Evolutionary conservation across 64 coral and sea anemone genomes (phyloP), one percentile per base, ranked within the genome.

Genomic region (Dendrophyllia cribrosa): DNA sequence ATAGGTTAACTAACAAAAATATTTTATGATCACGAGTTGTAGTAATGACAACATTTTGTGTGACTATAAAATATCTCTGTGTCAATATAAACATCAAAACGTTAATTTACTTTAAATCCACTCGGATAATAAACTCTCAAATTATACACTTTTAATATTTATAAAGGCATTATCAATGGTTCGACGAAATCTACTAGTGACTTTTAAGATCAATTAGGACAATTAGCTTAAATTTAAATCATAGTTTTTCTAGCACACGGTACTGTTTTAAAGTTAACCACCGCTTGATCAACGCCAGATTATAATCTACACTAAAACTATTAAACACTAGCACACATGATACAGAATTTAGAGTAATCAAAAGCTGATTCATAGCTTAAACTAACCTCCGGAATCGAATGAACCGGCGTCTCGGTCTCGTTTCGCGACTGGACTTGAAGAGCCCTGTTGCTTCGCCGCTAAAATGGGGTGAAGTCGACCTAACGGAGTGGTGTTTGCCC

Each of bases 391-490:
- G 61, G 65, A 20, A 63, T 34, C 66, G 82, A 88, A 49, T 78
- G 63, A 16, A 72, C 79, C 46, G 95, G 83, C 77, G 2, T 87
- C 75, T 90, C 86, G 56, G 2, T 87, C 75, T 90, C 86, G 56
- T 51, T 73, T 92, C 46, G 77, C 11, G 49, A 79, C 50, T 43
- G 87, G 67, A 23, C 59, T 75, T n/a, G 90, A 69, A 77, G 74
- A 74, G 15, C 58, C 52, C 16, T 85, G 85, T 73, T 91, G 96
- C 76, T 99, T 99, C 43, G 94, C 93, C 34, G 97, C 97, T 59
- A 99, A 89, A 72, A 99, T 89, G 9, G 97, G 97, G 71, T 99
- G 97, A 83, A 99, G 94, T 73, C 93, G 87, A 50, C 97, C 97
- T 68, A 99, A 86, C 9, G 97, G 97, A 21, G 94, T 96, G 71